Evolutionary conservation across 2,888 invertebrate genomes (phyloP).

Genomic region (Anorthoa munda): DNA sequence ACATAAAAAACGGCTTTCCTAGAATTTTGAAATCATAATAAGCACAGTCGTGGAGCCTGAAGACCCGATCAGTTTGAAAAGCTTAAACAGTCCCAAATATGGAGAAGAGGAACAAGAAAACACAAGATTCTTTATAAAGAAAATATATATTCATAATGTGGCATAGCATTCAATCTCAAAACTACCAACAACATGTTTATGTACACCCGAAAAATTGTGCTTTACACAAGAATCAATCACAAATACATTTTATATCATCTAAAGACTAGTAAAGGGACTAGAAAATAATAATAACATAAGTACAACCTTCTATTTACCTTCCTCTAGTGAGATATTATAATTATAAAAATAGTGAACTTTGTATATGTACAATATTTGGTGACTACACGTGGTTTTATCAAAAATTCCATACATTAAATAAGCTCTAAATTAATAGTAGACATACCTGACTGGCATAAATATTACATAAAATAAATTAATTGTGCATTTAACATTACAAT

Average conservation of each 20-base stretch:
- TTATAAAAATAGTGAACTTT: constrained; percentile 63
- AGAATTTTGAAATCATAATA: not conserved
- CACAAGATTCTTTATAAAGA: constrained; percentile 58
- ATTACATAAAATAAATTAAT: constrained; percentile 27
- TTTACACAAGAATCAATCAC: constrained; percentile 44
- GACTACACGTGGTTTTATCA: constrained; percentile 40
- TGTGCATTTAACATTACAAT: constrained; percentile 42
- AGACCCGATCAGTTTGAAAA: not conserved
- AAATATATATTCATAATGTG: constrained; percentile 73
- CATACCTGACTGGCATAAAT: constrained; percentile 36
- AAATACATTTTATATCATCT: constrained; percentile 51
- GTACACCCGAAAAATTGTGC: constrained; percentile 63
- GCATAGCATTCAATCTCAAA: constrained; percentile 59
- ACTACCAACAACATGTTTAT: constrained; percentile 56
- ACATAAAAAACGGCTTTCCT: not conserved
- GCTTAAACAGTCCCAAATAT: not conserved
- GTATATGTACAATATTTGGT: constrained; percentile 56
- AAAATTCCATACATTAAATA: constrained; percentile 32
- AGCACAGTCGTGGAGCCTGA: not conserved
- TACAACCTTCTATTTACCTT: constrained; percentile 41
- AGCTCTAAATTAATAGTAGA: constrained; percentile 24
- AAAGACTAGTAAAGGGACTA: constrained; percentile 62
- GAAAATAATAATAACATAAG: constrained; percentile 51
- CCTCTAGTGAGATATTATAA: constrained; percentile 47
- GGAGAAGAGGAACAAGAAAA: constrained; percentile 38